A percentile compares a stretch with the other conserved stretches of the same genome.
Evolutionary conservation across 2,888 invertebrate genomes (phyloP).

Genomic region (Tinea pellionella): DNA sequence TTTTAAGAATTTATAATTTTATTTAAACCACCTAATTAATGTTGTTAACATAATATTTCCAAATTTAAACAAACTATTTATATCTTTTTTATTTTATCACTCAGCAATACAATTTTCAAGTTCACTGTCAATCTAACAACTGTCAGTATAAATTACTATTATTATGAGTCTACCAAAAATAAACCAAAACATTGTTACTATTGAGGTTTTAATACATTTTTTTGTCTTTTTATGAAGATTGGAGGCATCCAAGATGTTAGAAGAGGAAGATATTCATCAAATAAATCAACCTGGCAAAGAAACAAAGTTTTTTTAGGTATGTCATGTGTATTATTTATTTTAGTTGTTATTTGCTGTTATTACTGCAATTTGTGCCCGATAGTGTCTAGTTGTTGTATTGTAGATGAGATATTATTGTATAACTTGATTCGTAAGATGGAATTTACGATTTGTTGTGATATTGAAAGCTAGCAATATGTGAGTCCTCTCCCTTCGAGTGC

Average conservation of each 20-base stretch:
- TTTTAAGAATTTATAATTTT: too few species aligned
- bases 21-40: too few species aligned
- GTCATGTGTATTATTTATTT: neutral
- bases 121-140: neutral
- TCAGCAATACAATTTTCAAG: neutral
- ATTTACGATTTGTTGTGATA: too few species aligned
- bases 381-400: conserved; percentile 5
- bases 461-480: too few species aligned
- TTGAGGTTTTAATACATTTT: neutral
- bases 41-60: too few species aligned
- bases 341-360: neutral
- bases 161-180: neutral
- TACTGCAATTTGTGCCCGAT: neutral
- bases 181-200: neutral
- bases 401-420: neutral
- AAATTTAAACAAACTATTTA: too few species aligned
- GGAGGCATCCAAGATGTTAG: neutral
- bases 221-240: neutral
- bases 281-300: neutral
- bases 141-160: neutral
- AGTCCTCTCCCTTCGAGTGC: too few species aligned
- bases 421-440: neutral
- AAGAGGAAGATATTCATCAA: neutral
- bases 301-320: neutral
- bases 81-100: too few species aligned